Percentiles rank a stretch among this genome's conserved stretches.
These are phyloP conservation scores for Elysia chlorotica DNA, from an alignment of 1,140 invertebrate genomes.

Conservation along the genomic window DNA sequence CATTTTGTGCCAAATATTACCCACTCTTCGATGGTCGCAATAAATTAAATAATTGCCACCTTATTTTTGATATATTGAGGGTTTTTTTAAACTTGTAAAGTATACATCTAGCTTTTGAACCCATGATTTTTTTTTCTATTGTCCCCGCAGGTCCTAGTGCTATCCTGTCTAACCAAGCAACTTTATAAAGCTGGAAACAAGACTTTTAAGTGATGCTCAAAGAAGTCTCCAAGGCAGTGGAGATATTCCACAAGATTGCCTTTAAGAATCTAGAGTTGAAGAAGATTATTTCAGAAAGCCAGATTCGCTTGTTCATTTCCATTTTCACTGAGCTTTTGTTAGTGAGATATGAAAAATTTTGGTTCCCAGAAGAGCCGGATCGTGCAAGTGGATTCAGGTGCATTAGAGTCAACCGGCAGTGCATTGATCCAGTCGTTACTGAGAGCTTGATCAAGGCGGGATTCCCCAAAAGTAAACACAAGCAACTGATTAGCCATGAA, in stretches of 20 bases:
- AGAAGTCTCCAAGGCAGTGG: slow-evolving; percentile 18
- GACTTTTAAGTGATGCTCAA: slow-evolving; percentile 20
- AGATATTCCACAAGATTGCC: slow-evolving; percentile 21
- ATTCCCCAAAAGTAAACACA: no score
- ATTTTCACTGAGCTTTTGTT: slow-evolving; percentile 15
- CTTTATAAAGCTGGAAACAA: no score
- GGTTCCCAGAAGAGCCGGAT: slow-evolving; percentile 16
- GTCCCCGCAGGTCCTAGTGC: no score
- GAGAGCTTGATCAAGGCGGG: slow-evolving; percentile 5
- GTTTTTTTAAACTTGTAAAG: no score
- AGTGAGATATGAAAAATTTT: slow-evolving; percentile 9
- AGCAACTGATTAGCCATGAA: neutral
- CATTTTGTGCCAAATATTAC: no score
- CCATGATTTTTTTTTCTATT: no score
- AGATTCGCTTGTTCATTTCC: slow-evolving; percentile 8
- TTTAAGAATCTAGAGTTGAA: slow-evolving; percentile 11
- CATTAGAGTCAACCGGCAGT: slow-evolving; percentile 11
- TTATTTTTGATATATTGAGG: no score
- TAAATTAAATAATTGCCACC: no score
- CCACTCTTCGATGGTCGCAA: no score
- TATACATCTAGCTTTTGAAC: no score
- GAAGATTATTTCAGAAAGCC: neutral
- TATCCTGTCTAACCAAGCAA: no score
- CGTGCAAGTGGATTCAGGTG: slow-evolving; percentile 18
- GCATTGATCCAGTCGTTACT: slow-evolving; percentile 13